Percentiles rank a stretch among this genome's conserved stretches.
phyloP scores from a whole-genome alignment of 2,888 invertebrate genomes.

The Augochlorella aurata region DNA sequence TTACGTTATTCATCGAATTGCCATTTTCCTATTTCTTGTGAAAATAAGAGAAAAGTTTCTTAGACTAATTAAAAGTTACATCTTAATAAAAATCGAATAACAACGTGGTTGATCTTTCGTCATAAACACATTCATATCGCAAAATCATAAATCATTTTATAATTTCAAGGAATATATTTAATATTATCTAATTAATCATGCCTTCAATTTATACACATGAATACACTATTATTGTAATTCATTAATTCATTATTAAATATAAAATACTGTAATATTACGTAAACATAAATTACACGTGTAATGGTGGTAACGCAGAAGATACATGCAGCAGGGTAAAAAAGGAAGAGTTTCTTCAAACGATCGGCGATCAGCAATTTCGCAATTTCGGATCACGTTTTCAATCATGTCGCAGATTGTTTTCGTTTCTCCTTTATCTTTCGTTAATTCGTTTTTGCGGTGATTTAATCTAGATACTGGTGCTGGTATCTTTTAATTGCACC shows the following conservation, averaged over 20 bases:
- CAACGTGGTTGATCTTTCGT: too few relatives aligned
- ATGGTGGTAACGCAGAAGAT: background rate
- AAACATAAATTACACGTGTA: background rate
- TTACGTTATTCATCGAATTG: background rate
- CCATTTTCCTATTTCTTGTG: too few relatives aligned
- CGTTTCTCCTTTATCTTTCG: conserved; percentile 27
- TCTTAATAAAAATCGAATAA: too few relatives aligned
- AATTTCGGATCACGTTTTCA: background rate
- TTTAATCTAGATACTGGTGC: background rate
- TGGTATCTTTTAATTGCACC: too few relatives aligned
- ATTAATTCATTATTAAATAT: background rate
- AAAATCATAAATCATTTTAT: background rate
- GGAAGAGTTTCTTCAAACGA: conserved; percentile 1
- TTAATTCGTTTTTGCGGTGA: conserved; percentile 4
- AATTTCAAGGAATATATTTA: background rate
- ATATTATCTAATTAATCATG: background rate
- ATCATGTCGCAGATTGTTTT: conserved; percentile 6
- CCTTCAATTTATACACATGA: background rate
- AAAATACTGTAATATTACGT: background rate
- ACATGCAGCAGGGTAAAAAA: background rate
- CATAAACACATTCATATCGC: too few relatives aligned
- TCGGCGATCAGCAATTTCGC: background rate
- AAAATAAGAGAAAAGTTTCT: too few relatives aligned
- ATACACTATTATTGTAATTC: background rate
- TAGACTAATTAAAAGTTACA: too few relatives aligned